Percentiles rank a stretch among this genome's conserved stretches.
Conservation (phyloP, 92 coral and sea anemone species). For the Zoanthus solanderi region DNA sequence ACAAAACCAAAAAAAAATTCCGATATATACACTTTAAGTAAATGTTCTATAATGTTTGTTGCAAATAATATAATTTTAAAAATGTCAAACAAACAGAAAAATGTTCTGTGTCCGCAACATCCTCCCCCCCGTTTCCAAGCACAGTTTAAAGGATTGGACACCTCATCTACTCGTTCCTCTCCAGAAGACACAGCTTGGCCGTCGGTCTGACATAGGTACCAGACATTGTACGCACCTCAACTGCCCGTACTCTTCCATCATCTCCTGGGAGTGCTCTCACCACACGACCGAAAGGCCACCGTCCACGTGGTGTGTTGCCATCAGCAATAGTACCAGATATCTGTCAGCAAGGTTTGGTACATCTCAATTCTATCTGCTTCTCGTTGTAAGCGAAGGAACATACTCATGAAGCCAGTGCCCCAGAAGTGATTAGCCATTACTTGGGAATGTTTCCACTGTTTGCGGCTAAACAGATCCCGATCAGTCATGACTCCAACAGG, state of each 20-base stretch:
- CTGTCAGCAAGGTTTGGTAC: conserved; percentile 15
- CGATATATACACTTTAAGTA: too few species aligned
- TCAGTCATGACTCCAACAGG: too few species aligned
- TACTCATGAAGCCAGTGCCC: conserved; percentile 60
- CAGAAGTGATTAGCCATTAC: conserved; percentile 57
- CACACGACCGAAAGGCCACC: background rate
- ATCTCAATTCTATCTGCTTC: conserved; percentile 41
- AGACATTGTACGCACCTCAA: background rate
- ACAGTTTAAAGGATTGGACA: background rate
- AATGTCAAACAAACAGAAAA: too few species aligned
- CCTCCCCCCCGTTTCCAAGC: background rate
- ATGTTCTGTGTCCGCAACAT: too few species aligned
- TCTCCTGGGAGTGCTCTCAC: background rate
- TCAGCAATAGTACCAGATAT: conserved; percentile 55
- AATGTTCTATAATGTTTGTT: too few species aligned
- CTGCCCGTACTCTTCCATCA: background rate
- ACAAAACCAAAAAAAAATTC: too few species aligned
- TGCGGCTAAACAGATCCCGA: too few species aligned
- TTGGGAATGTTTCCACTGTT: conserved; percentile 35
- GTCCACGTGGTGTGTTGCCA: background rate
- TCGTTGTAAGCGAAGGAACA: conserved; percentile 36
- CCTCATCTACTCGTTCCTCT: background rate
- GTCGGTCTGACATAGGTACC: conserved; percentile 39
- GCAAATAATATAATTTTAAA: too few species aligned
- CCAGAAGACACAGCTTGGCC: background rate